These are phyloP conservation scores for Sternotherus odoratus DNA, from an alignment of 2,797 vertebrate genomes.

Conservation along the genomic window DNA sequence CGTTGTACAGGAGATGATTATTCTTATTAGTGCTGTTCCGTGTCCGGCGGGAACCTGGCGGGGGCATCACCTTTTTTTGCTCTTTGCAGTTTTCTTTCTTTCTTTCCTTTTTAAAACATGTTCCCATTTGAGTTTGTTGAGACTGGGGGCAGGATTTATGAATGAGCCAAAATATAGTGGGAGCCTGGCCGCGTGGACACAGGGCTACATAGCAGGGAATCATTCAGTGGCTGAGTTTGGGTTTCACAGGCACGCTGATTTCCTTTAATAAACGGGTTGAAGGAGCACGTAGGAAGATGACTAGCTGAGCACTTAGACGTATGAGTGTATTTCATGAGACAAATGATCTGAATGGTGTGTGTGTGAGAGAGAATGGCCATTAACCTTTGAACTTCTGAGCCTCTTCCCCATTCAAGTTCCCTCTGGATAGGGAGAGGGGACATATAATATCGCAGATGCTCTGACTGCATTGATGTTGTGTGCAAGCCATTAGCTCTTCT, in stretches of 20 bases:
- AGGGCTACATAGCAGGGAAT: background rate
- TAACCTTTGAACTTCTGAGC: background rate
- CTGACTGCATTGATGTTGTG: accelerated
- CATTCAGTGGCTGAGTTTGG: background rate
- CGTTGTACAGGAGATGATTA: background rate
- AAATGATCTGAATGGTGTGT: background rate
- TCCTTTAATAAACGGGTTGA: constrained; percentile 6
- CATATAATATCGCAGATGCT: accelerated
- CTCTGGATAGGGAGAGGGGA: background rate
- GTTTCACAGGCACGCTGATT: background rate
- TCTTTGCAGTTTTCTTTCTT: background rate
- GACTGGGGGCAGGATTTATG: background rate
- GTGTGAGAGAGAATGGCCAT: background rate
- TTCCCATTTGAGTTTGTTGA: background rate
- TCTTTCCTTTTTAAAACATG: background rate
- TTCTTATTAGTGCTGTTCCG: background rate
- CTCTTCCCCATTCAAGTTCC: accelerated
- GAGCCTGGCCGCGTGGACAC: no score
- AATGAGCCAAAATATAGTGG: background rate
- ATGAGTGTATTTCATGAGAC: background rate
- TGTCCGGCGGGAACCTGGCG: background rate
- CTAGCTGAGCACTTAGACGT: background rate
- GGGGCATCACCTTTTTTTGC: background rate
- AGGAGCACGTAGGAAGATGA: constrained; percentile 2
- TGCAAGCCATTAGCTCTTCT: background rate